phyloP scores from a whole-genome alignment of 2,888 invertebrate species.

The Apamea crenata region DNA sequence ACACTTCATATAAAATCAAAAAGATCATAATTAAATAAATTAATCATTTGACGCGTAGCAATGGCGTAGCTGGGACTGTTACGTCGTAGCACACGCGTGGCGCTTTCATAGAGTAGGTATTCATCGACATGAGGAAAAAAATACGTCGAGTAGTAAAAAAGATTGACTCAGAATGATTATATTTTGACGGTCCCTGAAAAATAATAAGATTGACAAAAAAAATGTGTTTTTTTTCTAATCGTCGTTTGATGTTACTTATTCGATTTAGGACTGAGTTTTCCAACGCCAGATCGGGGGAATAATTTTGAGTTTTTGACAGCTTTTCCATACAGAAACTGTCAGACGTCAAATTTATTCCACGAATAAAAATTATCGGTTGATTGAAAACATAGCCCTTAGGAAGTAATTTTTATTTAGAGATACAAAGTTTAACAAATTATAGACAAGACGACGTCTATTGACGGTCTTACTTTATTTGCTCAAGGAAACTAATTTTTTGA shows the following conservation, averaged over 20 bases:
- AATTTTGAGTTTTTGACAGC: too few relatives aligned
- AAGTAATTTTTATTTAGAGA: too few relatives aligned
- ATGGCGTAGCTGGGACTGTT: neutral
- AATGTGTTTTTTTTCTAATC: neutral
- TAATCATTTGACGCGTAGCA: neutral
- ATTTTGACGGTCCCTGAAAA: neutral
- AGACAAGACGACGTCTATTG: neutral
- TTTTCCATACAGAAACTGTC: too few relatives aligned
- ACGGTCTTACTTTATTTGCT: constrained; percentile 12
- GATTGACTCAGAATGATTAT: neutral
- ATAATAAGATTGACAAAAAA: neutral
- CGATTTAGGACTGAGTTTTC: too few relatives aligned
- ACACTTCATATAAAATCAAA: neutral
- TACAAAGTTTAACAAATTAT: too few relatives aligned
- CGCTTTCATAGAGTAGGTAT: too few relatives aligned
- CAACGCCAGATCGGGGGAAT: too few relatives aligned
- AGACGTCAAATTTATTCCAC: too few relatives aligned
- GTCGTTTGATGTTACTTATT: neutral
- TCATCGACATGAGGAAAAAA: neutral
- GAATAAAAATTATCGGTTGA: too few relatives aligned
- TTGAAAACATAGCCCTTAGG: too few relatives aligned
- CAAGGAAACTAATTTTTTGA: constrained; percentile 60
- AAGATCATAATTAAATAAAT: neutral
- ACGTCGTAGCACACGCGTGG: neutral
- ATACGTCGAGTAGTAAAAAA: neutral